A percentile compares a stretch with the other conserved stretches of the same genome.
These are phyloP conservation scores for Takifugu rubripes DNA, from an alignment of 2,797 vertebrate genomes.

Conservation along the genomic window DNA sequence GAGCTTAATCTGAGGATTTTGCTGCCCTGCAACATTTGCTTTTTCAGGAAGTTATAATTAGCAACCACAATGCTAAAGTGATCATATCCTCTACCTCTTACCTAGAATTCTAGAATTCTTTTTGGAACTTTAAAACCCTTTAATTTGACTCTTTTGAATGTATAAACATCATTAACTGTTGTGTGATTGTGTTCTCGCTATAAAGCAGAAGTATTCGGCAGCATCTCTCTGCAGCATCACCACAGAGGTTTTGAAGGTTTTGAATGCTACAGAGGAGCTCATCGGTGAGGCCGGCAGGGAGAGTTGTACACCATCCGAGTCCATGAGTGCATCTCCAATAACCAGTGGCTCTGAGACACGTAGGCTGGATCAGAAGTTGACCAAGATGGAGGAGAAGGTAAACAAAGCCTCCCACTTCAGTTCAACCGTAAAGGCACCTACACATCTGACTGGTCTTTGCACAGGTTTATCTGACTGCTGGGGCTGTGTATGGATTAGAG, in stretches of 20 bases:
- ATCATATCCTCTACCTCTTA: too few relatives aligned
- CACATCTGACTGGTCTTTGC: slow-evolving; percentile 1
- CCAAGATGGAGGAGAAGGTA: slow-evolving; percentile 96
- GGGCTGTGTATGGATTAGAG: slow-evolving; percentile 91
- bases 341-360: slow-evolving; percentile 77
- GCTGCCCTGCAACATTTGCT: too few relatives aligned
- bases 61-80: too few relatives aligned
- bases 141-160: too few relatives aligned
- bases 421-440: not conserved
- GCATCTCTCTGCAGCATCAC: slow-evolving; percentile 98
- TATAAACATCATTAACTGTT: not conserved
- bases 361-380: slow-evolving; percentile 88
- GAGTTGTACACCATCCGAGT: slow-evolving; percentile 66
- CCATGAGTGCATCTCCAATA: slow-evolving; percentile 71
- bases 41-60: too few relatives aligned
- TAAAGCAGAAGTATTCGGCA: slow-evolving; percentile 92
- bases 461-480: slow-evolving; percentile 93
- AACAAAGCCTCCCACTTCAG: slow-evolving; percentile 41
- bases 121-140: too few relatives aligned
- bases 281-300: slow-evolving; percentile 86
- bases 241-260: slow-evolving; percentile 94
- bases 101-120: too few relatives aligned
- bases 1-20: too few relatives aligned
- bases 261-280: slow-evolving; percentile 94
- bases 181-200: slow-evolving; percentile 19